Evolutionary conservation across 2,888 invertebrate genomes (phyloP).

Genomic region (Eupithecia exiguata): DNA sequence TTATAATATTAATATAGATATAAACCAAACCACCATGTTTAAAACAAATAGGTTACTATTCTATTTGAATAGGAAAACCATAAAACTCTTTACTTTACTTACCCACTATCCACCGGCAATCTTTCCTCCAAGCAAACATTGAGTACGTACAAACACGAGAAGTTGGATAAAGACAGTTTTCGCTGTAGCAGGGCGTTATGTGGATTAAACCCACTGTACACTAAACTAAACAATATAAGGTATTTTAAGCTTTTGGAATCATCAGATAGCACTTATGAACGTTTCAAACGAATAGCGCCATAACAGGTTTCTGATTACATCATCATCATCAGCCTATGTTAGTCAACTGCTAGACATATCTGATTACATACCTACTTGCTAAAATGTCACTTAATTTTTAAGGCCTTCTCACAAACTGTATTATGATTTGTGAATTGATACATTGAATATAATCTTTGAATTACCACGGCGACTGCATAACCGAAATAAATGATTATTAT

Average conservation of each 20-base stretch:
- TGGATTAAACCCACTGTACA: neutral
- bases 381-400: too few species aligned
- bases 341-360: too few species aligned
- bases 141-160: conserved; percentile 22
- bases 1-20: too few species aligned
- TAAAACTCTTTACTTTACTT: conserved; percentile 19
- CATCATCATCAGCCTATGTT: too few species aligned
- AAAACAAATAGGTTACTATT: neutral
- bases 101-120: conserved; percentile 17
- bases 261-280: neutral
- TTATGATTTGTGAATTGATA: too few species aligned
- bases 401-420: too few species aligned
- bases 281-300: neutral
- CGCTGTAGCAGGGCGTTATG: conserved; percentile 17
- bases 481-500: too few species aligned
- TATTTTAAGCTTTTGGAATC: neutral
- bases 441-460: too few species aligned
- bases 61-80: conserved; percentile 10
- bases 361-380: too few species aligned
- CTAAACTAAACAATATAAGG: neutral
- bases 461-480: too few species aligned
- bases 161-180: conserved; percentile 32
- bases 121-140: conserved; percentile 19
- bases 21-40: neutral
- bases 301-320: too few species aligned